These are phyloP conservation scores for Xestia c-nigrum DNA, from an alignment of 2,888 invertebrate genomes.

Conservation along the genomic window DNA sequence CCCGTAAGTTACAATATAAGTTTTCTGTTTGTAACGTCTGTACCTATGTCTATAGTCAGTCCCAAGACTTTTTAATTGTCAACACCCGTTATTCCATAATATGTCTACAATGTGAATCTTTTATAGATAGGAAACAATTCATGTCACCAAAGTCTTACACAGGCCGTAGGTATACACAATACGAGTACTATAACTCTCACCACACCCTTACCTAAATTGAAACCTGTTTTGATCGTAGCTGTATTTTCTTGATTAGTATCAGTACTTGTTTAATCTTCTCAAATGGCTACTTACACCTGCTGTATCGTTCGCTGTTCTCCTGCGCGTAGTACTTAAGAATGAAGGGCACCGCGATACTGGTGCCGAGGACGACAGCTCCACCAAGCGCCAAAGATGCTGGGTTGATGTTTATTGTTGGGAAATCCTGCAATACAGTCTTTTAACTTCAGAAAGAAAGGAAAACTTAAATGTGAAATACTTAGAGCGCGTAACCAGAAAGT, in stretches of 20 bases:
- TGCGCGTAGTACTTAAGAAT: conserved; percentile 76
- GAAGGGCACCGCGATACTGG: conserved; percentile 90
- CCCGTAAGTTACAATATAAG: too few species aligned
- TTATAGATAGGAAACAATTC: too few species aligned
- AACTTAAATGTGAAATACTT: background rate
- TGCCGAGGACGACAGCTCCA: conserved; percentile 89
- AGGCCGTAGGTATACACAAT: too few species aligned
- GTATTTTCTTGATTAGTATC: background rate
- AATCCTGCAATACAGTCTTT: conserved; percentile 70
- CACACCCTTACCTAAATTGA: background rate
- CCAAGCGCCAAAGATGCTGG: conserved; percentile 91
- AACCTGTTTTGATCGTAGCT: background rate
- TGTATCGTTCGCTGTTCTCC: conserved; percentile 71
- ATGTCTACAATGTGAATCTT: too few species aligned
- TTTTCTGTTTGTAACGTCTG: background rate
- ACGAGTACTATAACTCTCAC: background rate
- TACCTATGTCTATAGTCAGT: background rate
- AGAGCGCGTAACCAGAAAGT: too few species aligned
- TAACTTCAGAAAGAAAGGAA: background rate
- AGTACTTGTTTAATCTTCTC: background rate
- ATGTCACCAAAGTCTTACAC: too few species aligned
- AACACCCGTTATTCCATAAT: too few species aligned
- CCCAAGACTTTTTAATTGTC: too few species aligned
- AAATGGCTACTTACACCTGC: conserved; percentile 78
- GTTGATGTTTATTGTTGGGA: conserved; percentile 91